Base-by-base conservation (phyloP, 2,113 vertebrate genomes). In the Neolamprologus kungweensis region DNA sequence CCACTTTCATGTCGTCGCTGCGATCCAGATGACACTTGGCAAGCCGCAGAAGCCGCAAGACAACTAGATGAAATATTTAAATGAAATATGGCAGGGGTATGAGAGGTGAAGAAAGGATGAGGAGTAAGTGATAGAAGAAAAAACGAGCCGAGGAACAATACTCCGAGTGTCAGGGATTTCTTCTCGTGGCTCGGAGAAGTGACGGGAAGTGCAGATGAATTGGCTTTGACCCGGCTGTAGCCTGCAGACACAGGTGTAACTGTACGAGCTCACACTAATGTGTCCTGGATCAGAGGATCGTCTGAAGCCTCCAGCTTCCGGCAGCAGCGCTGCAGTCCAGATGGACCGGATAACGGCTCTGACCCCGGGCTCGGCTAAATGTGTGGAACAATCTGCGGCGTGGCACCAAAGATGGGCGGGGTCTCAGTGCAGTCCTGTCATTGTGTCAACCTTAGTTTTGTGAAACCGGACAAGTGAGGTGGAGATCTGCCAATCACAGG, bases 41-140 rank as follows among this genome's bases (percentile, higher is more conserved):
- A 88, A 91, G 91, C 97, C 93, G 96, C 96, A 96, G 96, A 96
- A 94, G 95, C 96, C 95, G 96, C 96, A 93, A 98, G 97, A 98
- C 97, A 98, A 97, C 96, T 94, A 85, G 96, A 98, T 99, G 95
- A 99, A 99, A 99, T 98, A 99, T 99, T 99, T 97, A 97, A 93
- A 95, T 93, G 84, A 93, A 97, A 97, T 97, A 97, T 97, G 97
- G 97, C 96, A 96, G 96, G 95, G 94, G 42, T 75, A 88, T 78
- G 80, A 84, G 84, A 87, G 92, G 89, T 86, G 97, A 97, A 96
- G 96, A 96, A 42, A 82, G 23, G 23, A 37, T 63, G 42, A 55
- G 45, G 80, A 60, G 82, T 17, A 81, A 65, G 50, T 16, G 54
- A 84, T 33, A 50, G 53, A 68, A 57, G 47, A 60, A 54, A 53